Evolutionary conservation across 2,113 vertebrate species (phyloP).

Genomic region (Phainopepla nitens): DNA sequence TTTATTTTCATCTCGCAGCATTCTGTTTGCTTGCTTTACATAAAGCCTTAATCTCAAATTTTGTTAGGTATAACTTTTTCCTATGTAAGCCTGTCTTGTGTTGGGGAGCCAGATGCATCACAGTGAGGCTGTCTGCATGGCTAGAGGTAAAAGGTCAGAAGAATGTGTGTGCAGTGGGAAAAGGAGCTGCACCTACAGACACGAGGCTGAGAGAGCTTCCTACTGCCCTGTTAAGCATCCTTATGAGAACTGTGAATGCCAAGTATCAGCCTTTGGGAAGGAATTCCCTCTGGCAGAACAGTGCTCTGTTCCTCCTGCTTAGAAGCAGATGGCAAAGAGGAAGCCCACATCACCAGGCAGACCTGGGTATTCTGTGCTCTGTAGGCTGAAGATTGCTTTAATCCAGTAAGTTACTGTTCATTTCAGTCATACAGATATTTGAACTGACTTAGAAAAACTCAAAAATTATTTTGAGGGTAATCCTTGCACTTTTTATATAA

Average conservation of each 20-base stretch:
- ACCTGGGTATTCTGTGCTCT: not conserved
- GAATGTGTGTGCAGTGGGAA: not conserved
- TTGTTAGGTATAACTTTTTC: not conserved
- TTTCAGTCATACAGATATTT: not conserved
- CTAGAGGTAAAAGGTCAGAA: not conserved
- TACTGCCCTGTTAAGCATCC: not conserved
- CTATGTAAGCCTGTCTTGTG: not conserved
- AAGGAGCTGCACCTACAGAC: not conserved
- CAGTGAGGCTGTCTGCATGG: not conserved
- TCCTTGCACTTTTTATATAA: not conserved
- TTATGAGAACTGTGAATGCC: not conserved
- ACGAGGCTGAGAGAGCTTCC: not conserved
- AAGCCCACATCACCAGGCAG: not conserved
- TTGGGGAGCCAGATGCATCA: not conserved
- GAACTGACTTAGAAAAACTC: not conserved
- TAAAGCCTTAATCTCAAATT: not conserved
- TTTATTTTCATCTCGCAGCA: not conserved
- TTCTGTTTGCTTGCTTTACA: not conserved
- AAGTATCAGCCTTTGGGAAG: not conserved
- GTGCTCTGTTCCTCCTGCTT: not conserved
- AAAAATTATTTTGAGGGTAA: not conserved
- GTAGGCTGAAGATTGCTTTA: not conserved
- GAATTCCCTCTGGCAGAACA: constrained; percentile 10
- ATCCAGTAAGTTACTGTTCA: not conserved
- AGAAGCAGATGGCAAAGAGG: not conserved